A percentile compares a stretch with the other conserved stretches of the same genome.
phyloP scores from a whole-genome alignment of 64 coral and sea anemone genomes.

The Astreopora myriophthalma region DNA sequence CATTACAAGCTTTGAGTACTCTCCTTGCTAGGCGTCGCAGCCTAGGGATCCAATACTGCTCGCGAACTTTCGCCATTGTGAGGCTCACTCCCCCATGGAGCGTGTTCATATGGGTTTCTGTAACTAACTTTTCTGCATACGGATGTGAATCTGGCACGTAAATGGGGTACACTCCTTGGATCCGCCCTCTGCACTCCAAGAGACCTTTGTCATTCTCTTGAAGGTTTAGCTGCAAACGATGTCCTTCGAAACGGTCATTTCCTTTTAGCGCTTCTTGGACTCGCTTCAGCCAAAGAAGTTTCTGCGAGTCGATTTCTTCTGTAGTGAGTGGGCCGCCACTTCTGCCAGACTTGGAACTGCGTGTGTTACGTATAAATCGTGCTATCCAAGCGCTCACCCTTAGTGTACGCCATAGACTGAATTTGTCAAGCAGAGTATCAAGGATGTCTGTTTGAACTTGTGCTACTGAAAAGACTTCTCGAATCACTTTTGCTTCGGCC shows the following conservation, averaged over 20 bases:
- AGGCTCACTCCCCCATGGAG: neutral
- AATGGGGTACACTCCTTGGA: slow-evolving; percentile 12
- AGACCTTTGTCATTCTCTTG: neutral
- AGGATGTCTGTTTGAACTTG: neutral
- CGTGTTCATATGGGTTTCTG: neutral
- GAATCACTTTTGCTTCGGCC: neutral
- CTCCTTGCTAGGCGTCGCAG: too few relatives aligned
- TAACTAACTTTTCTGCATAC: neutral
- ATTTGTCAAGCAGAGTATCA: neutral
- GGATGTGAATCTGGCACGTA: neutral
- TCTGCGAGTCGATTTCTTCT: neutral
- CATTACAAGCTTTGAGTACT: slow-evolving; percentile 30
- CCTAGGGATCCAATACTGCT: slow-evolving; percentile 46
- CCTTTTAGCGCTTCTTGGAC: neutral
- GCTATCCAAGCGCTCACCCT: neutral
- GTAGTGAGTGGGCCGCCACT: neutral
- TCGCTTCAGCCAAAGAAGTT: neutral
- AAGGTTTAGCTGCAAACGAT: neutral
- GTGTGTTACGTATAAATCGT: neutral
- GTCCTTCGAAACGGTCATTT: neutral
- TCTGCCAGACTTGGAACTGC: neutral
- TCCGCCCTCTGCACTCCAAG: slow-evolving; percentile 14
- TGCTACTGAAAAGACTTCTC: neutral
- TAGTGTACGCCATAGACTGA: neutral
- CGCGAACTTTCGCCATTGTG: slow-evolving; percentile 41